Evolutionary conservation across 2,797 vertebrate species (phyloP), one percentile per base, ranked within the genome.

Genomic region (Pogoniulus pusillus): DNA sequence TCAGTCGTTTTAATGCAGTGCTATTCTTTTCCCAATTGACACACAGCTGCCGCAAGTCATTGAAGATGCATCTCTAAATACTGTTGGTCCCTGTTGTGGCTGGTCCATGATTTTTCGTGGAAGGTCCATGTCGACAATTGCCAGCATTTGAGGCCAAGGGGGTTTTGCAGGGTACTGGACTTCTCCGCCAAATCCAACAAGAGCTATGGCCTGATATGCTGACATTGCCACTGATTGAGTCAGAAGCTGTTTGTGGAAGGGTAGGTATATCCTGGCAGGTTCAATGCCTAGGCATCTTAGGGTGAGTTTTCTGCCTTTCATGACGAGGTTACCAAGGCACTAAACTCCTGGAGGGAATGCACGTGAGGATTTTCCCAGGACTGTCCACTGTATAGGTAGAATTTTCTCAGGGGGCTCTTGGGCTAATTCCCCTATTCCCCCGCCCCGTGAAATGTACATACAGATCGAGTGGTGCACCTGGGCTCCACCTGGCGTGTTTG

Each of bases 21-120:
- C 34, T 70, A 73, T 16, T 45, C 7, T 34, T 2, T 26, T 35
- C 1, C n/a, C 1, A n/a, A 47, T 29, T 59, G 55, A 70, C 70
- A 45, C n/a, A n/a, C 39, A 1, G 39, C 39, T 0, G 12, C 54
- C 4, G 24, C 39, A 1, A 6, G 54, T 58, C 4, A 4, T 1
- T 18, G 54, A 72, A 11, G 70, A 73, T 27, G 69, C 37, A 4
- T 57, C 69, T 32, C 53, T 72, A 2, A 72, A 58, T 54, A 73
- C 70, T 3, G n/a, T 58, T 16, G 34, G 10, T 37, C 37, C 37
- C 37, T 9, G 9, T 37, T 37, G 37, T 9, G 12, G 37, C 37
- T 37, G 12, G 37, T 41, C 59, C 30, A 22, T 32, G 30, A 64
- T 12, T 2, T 64, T 77, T 2, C 1, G 23, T 32, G 58, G 59